Evolutionary conservation across 92 coral and sea anemone species (phyloP), one percentile per base, ranked within the genome.

Genomic region (Umimayanthus chanpuru): DNA sequence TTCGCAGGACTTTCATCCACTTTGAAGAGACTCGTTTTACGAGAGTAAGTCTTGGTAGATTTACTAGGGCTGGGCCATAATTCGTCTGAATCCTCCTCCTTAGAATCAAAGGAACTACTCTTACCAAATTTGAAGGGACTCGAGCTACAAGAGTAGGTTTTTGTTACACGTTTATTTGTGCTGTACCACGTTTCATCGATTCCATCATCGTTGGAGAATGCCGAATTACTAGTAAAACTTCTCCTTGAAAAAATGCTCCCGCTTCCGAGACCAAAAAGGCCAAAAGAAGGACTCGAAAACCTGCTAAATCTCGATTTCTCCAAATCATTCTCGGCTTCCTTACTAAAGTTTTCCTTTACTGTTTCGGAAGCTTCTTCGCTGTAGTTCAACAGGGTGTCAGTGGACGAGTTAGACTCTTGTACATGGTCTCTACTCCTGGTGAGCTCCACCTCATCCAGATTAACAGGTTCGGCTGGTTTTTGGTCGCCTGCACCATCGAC

Each of bases 401-500:
- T 18, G 30, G 76, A 68, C 6, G 66, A n/a, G 32, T 70, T 76
- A 68, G 79, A 83, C 43, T 71, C 56, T 6, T 44, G 23, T 68
- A 21, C 70, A 16, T 4, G 23, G 43, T 70, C 29, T 18, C 43
- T 50, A 65, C 44, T 41, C 12, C 30, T 7, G 43, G 15, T 26
- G 65, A 28, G 61, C 77, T 71, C 29, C 28, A 67, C 28, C 14
- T 44, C 43, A 8, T 28, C 18, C 1, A 25, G 36, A 20, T n/a
- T 73, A 49, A 5, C 21, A 77, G 58, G 72, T 53, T 70, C 40
- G 41, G 4, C 26, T 6, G 65, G 90, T 25, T 91, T 91, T 4
- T 94, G 96, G 71, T 96, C 98, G 39, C 90, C 95, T 0, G 96
- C 89, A 20, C 98, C 98, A 82, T 96, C 98, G 72, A 96, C 49